Conservation (phyloP, 2,113 vertebrate species). For the Henicopernis longicauda region DNA sequence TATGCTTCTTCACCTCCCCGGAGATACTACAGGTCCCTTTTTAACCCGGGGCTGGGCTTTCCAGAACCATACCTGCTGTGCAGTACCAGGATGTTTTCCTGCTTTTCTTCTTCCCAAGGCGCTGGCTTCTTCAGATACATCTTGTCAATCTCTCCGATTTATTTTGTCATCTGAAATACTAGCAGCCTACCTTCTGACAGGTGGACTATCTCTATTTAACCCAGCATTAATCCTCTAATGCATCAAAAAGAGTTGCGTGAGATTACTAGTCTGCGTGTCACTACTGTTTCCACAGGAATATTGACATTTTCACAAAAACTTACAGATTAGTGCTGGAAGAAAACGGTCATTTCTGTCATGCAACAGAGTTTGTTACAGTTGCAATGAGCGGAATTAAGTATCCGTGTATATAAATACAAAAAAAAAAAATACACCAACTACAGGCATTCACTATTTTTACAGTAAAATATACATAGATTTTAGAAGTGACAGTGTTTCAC, state of each 20-base stretch:
- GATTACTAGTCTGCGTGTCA: not conserved
- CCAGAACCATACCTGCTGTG: not conserved
- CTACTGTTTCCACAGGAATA: not conserved
- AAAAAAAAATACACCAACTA: not conserved
- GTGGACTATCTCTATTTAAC: accelerated
- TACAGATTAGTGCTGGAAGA: not conserved
- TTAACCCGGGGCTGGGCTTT: accelerated
- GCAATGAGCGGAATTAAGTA: not conserved
- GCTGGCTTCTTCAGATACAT: accelerated
- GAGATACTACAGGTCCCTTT: no score
- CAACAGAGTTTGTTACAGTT: not conserved
- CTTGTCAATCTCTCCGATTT: accelerated
- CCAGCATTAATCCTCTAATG: not conserved
- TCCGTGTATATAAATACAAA: not conserved
- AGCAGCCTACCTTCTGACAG: not conserved
- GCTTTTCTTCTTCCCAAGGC: not conserved
- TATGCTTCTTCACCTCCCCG: accelerated
- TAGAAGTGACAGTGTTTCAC: not conserved
- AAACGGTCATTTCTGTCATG: accelerated
- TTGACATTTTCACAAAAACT: no score
- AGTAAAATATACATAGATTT: not conserved
- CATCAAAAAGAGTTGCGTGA: accelerated
- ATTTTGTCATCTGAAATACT: accelerated
- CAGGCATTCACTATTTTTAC: not conserved
- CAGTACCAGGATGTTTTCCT: accelerated